Conservation (phyloP, 2,113 vertebrate species). For the Archilochus colubris region DNA sequence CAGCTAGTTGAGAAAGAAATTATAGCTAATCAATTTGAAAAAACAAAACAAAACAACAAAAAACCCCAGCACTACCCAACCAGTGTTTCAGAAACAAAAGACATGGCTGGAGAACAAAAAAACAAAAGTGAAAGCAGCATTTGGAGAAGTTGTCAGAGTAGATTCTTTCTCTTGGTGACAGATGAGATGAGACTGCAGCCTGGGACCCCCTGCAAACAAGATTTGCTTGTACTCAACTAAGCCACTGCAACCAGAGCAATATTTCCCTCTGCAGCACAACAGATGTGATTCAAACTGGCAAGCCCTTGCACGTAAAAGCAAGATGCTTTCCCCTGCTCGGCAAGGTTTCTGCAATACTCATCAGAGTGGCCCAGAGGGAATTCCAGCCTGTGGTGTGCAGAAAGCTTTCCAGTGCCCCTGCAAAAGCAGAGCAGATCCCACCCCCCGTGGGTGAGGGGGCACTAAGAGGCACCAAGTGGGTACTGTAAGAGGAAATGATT, state of each 20-base stretch:
- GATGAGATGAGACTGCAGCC: conserved; percentile 47
- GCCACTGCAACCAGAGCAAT: conserved; percentile 14
- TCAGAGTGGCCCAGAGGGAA: not conserved
- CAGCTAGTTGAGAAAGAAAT: conserved; percentile 55
- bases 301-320: conserved; percentile 16
- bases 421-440: not conserved
- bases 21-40: conserved; percentile 12
- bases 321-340: not conserved
- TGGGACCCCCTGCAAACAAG: not conserved
- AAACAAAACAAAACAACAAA: not conserved
- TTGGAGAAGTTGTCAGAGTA: conserved; percentile 38
- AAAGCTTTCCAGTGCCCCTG: fast-evolving
- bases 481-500: not conserved
- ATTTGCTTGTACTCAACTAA: conserved; percentile 6
- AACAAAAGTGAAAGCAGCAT: conserved; percentile 25
- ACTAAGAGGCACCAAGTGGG: not conserved
- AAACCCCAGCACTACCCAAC: not conserved
- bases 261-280: not conserved
- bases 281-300: conserved; percentile 49
- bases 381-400: not conserved
- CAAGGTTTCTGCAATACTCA: conserved; percentile 17
- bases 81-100: conserved; percentile 22
- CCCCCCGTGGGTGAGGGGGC: not conserved
- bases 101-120: not conserved
- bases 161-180: conserved; percentile 2